phyloP scores from a whole-genome alignment of 2,888 invertebrate genomes.

The Patella caerulea region DNA sequence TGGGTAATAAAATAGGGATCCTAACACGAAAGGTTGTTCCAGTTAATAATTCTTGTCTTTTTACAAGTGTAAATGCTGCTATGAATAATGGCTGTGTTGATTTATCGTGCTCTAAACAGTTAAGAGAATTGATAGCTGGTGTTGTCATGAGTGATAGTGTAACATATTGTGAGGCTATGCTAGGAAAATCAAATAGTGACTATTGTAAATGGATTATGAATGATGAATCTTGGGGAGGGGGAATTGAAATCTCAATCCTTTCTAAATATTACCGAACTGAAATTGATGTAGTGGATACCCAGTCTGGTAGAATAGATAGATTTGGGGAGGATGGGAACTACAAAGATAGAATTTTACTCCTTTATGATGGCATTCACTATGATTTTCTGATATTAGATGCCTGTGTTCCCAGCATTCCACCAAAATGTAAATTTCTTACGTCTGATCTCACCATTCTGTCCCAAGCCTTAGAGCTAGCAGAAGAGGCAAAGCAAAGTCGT shows the following conservation, averaged over 20 bases:
- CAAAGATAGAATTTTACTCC: slow-evolving; percentile 85
- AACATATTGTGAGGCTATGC: slow-evolving; percentile 87
- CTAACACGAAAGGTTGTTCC: slow-evolving; percentile 92
- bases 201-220: slow-evolving; percentile 93
- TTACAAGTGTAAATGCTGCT: slow-evolving; percentile 85
- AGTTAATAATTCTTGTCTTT: slow-evolving; percentile 96
- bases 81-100: slow-evolving; percentile 78
- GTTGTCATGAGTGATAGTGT: slow-evolving; percentile 83
- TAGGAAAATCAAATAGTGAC: slow-evolving; percentile 82
- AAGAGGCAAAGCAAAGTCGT: slow-evolving; percentile 88
- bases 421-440: slow-evolving; percentile 85
- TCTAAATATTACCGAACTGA: slow-evolving; percentile 90
- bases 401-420: slow-evolving; percentile 45
- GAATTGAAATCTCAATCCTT: slow-evolving; percentile 90
- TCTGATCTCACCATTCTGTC: slow-evolving; percentile 81
- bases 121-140: slow-evolving; percentile 90
- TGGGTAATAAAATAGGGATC: slow-evolving; percentile 75
- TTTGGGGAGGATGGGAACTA: slow-evolving; percentile 93
- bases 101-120: slow-evolving; percentile 80
- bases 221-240: slow-evolving; percentile 90
- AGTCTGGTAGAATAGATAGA: slow-evolving; percentile 87
- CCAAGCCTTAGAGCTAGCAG: slow-evolving; percentile 88
- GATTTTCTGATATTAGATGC: slow-evolving; percentile 92
- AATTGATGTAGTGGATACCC: slow-evolving; percentile 93
- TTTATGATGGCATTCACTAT: slow-evolving; percentile 97